phyloP scores from a whole-genome alignment of 2,797 vertebrate species.

The Syncerus caffer region DNA sequence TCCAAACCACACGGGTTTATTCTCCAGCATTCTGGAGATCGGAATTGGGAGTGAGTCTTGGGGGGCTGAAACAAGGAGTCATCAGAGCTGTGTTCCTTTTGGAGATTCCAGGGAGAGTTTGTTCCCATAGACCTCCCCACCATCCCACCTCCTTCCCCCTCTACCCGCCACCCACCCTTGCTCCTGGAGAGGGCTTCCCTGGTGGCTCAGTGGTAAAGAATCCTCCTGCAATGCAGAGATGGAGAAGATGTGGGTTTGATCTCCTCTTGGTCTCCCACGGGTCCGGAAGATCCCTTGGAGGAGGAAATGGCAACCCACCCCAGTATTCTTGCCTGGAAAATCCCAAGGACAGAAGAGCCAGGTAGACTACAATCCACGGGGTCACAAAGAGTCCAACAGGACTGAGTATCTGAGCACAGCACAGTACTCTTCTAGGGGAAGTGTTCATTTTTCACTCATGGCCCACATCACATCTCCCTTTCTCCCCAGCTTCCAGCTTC shows the following conservation, averaged over 20 bases:
- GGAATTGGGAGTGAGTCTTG: background rate
- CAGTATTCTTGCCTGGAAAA: background rate
- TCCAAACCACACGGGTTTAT: background rate
- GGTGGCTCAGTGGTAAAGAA: background rate
- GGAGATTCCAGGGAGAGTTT: background rate
- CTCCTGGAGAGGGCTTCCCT: background rate
- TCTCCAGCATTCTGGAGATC: background rate
- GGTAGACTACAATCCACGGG: background rate
- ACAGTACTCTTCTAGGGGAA: background rate
- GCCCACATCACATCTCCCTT: accelerated
- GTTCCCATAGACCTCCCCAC: background rate
- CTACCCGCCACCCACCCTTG: background rate
- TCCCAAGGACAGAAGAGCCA: background rate
- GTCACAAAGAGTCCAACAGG: background rate
- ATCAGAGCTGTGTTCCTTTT: background rate
- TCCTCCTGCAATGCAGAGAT: background rate
- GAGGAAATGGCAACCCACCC: background rate
- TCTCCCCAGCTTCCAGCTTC: background rate
- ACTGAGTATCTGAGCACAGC: background rate
- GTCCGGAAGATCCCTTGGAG: background rate
- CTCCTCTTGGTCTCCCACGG: background rate
- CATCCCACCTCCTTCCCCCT: accelerated
- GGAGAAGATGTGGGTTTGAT: background rate
- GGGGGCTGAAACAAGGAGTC: background rate
- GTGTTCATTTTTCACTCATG: background rate